Evolutionary conservation across 1,140 invertebrate genomes (phyloP).

Genomic region (Adelges cooleyi): DNA sequence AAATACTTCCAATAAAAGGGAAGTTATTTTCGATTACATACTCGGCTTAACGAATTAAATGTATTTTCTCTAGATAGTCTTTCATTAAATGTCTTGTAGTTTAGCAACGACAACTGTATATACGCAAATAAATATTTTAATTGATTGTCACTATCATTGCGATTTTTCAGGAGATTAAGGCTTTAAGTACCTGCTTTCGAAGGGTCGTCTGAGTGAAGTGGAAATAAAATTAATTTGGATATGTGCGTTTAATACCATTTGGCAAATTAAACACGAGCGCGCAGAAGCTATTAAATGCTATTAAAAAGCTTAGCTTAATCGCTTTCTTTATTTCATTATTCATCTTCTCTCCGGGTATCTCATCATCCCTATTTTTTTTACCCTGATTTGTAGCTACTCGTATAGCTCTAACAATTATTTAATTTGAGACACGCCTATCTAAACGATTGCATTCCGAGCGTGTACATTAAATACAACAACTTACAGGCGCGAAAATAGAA

Average conservation of each 20-base stretch:
- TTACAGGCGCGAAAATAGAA: neutral
- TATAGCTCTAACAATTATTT: conserved; percentile 20
- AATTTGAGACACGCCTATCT: conserved; percentile 5
- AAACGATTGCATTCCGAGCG: conserved; percentile 6
- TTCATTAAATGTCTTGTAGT: no score
- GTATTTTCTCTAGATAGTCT: no score
- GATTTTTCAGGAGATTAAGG: no score
- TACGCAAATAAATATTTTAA: no score
- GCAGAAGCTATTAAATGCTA: conserved; percentile 13
- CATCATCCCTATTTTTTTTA: conserved; percentile 7
- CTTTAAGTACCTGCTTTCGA: no score
- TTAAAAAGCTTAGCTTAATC: conserved; percentile 18
- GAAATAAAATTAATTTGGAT: conserved; percentile 10
- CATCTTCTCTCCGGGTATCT: neutral
- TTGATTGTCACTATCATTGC: no score
- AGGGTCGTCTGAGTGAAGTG: no score
- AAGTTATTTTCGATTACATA: no score
- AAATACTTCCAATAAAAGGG: no score
- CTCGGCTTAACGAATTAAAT: no score
- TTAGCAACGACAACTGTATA: no score
- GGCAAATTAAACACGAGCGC: conserved; percentile 24
- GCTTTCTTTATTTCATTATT: conserved; percentile 23
- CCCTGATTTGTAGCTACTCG: conserved; percentile 11
- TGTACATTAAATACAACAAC: neutral
- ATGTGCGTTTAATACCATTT: conserved; percentile 26